Percentiles rank a stretch among this genome's conserved stretches.
phyloP scores from a whole-genome alignment of 2,888 invertebrate species.

The Notocelia uddmanniana region DNA sequence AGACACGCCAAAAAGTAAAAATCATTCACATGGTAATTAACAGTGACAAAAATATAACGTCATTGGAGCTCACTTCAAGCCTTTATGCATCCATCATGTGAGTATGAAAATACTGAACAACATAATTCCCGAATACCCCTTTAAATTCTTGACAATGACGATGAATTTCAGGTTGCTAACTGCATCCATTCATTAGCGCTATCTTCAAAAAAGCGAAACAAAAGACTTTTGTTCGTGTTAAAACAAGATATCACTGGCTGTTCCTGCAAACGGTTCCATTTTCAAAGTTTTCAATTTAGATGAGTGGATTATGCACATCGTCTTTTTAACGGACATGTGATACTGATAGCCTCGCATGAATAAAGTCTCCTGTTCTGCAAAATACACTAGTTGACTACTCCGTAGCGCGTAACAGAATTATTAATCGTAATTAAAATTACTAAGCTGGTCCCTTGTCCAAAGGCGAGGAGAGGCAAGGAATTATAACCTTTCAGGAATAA shows the following conservation, averaged over 20 bases:
- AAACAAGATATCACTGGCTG: constrained; percentile 2
- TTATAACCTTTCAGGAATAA: too few relatives aligned
- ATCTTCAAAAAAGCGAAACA: constrained; percentile 30
- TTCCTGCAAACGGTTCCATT: neutral
- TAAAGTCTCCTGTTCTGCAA: neutral
- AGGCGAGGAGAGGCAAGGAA: too few relatives aligned
- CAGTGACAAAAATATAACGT: too few relatives aligned
- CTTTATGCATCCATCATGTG: too few relatives aligned
- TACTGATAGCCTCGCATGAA: neutral
- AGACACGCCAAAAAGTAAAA: too few relatives aligned
- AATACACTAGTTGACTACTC: neutral
- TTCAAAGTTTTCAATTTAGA: neutral
- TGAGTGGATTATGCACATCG: neutral
- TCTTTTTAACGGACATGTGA: neutral
- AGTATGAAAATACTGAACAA: too few relatives aligned
- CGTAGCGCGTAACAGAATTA: too few relatives aligned
- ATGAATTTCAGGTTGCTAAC: neutral
- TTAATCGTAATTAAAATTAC: too few relatives aligned
- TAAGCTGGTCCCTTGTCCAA: too few relatives aligned
- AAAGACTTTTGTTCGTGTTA: constrained; percentile 33
- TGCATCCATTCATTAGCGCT: constrained; percentile 21
- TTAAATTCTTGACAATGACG: constrained; percentile 2
- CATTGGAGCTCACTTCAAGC: too few relatives aligned
- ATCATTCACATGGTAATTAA: too few relatives aligned
- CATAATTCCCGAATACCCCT: neutral